Percentiles rank a stretch among this genome's conserved stretches.
Conservation (phyloP, 2,888 invertebrate genomes). For the Synanthedon andrenaeformis region DNA sequence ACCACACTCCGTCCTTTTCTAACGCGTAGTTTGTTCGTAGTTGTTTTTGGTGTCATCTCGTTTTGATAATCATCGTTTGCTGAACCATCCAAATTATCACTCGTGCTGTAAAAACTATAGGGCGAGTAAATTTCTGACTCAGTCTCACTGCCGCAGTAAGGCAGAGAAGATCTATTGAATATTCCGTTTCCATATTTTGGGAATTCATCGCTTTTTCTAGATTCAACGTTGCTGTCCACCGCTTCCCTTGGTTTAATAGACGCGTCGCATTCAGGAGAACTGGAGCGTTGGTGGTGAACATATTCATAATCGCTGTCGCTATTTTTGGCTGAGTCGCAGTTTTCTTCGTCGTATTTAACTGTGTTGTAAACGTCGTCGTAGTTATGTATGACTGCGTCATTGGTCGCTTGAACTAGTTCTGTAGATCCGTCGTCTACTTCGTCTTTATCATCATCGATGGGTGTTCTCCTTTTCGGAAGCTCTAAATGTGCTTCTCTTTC, state of each 20-base stretch:
- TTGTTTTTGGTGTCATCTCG: slow-evolving; percentile 55
- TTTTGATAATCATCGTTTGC: slow-evolving; percentile 54
- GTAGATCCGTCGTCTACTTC: slow-evolving; percentile 53
- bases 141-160: slow-evolving; percentile 85
- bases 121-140: slow-evolving; percentile 88
- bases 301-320: slow-evolving; percentile 75
- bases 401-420: slow-evolving; percentile 57
- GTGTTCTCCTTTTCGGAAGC: slow-evolving; percentile 61
- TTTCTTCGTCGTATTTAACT: slow-evolving; percentile 57
- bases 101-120: slow-evolving; percentile 79
- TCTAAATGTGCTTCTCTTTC: slow-evolving; percentile 79
- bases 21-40: slow-evolving; percentile 76
- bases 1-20: slow-evolving; percentile 86
- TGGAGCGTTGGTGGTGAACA: slow-evolving; percentile 74
- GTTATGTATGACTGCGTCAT: slow-evolving; percentile 56
- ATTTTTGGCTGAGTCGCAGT: slow-evolving; percentile 58
- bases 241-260: slow-evolving; percentile 58
- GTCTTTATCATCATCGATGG: slow-evolving; percentile 68
- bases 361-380: slow-evolving; percentile 65
- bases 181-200: slow-evolving; percentile 72
- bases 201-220: slow-evolving; percentile 56
- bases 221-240: slow-evolving; percentile 32
- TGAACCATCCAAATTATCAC: slow-evolving; percentile 65
- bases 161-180: slow-evolving; percentile 75
- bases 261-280: slow-evolving; percentile 77